These are phyloP conservation scores for Pelusios castaneus DNA, from an alignment of 2,113 vertebrate species.

Conservation along the genomic window DNA sequence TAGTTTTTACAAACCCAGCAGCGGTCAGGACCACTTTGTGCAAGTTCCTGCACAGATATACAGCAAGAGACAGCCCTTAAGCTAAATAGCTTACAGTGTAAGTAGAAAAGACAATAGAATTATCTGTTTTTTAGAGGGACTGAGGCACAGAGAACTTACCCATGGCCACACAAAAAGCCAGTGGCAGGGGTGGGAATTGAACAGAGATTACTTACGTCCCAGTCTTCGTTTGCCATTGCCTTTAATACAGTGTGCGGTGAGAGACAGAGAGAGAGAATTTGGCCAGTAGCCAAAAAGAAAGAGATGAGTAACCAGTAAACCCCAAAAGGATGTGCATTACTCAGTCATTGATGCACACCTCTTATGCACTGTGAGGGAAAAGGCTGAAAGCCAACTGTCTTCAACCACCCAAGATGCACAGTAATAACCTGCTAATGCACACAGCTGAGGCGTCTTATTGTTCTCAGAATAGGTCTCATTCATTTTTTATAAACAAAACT, in stretches of 20 bases:
- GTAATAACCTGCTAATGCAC: not conserved
- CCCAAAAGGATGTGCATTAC: not conserved
- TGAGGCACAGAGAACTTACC: not conserved
- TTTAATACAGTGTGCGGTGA: not conserved
- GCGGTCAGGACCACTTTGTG: not conserved
- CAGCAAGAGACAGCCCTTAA: not conserved
- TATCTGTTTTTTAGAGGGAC: too few relatives aligned
- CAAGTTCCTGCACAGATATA: not conserved
- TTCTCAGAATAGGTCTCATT: not conserved
- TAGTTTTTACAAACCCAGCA: not conserved
- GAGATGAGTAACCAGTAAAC: not conserved
- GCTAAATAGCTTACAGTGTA: not conserved
- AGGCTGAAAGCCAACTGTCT: not conserved
- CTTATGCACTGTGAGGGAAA: not conserved
- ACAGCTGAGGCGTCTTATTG: not conserved
- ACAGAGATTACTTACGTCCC: not conserved
- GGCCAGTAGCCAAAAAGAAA: not conserved
- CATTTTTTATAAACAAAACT: not conserved
- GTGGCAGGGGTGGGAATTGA: not conserved
- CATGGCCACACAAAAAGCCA: not conserved
- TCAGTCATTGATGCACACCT: rapidly evolving
- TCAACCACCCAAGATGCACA: not conserved
- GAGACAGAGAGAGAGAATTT: not conserved
- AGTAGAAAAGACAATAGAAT: not conserved
- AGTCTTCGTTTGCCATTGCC: not conserved